phyloP scores from a whole-genome alignment of 2,113 vertebrate species.

The Struthio camelus region DNA sequence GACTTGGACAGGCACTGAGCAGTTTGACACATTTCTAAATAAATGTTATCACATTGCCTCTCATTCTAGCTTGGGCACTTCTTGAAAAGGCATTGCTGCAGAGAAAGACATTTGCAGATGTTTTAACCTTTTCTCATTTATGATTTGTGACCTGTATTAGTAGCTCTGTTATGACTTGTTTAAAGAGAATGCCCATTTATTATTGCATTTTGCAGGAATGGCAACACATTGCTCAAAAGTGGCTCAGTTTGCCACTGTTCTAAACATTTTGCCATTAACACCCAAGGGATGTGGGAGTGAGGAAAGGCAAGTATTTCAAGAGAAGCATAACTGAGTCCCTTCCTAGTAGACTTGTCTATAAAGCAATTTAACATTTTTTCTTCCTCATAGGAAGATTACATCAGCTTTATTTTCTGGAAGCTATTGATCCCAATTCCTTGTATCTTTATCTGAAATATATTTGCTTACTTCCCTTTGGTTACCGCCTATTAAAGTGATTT shows the following conservation, averaged over 20 bases:
- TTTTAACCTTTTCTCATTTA: neutral
- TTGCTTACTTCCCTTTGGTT: neutral
- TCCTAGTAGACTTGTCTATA: neutral
- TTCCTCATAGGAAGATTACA: neutral
- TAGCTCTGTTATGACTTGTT: neutral
- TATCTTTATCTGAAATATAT: neutral
- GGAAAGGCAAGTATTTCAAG: neutral
- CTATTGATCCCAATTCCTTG: neutral
- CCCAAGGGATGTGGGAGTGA: rapidly evolving
- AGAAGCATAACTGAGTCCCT: neutral
- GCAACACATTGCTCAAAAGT: neutral
- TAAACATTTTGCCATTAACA: neutral
- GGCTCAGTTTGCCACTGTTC: neutral
- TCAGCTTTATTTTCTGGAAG: neutral
- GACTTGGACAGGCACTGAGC: neutral
- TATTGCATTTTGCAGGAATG: neutral
- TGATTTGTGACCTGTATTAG: neutral
- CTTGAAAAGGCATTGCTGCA: neutral
- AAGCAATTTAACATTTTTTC: neutral
- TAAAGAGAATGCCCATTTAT: neutral
- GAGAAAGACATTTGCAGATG: neutral
- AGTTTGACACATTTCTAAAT: neutral
- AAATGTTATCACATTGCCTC: neutral
- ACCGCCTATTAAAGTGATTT: neutral
- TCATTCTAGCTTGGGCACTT: neutral